Base-by-base conservation (phyloP, 2,888 invertebrate genomes). In the Pseudoips prasinana region DNA sequence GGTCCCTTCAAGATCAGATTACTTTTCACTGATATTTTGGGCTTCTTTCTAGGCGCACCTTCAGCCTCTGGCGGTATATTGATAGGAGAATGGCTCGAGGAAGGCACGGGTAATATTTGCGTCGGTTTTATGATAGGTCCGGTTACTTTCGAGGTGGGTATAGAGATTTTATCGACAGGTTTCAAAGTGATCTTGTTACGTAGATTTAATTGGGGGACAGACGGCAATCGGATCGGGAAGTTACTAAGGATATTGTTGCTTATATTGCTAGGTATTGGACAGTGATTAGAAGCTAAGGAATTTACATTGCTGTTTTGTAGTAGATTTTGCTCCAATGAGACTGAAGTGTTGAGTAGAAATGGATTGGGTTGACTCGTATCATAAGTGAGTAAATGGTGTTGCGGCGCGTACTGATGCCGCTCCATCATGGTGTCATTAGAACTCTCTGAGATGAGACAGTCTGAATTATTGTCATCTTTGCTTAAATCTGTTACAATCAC, bases 11-110 rank as follows among this genome's bases (percentile, higher is more conserved):
- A 55, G 44, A 89, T 86, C 22, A 89, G 56, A 49, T 89, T 89
- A 47, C 89, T 89, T 58, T 89, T 89, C 0, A 89, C 89, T 1
- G 89, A 89, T 71, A 89, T 89, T 52, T 89, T 89, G 0, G 89
- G 83, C 34, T 89, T 89, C 47, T 89, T 89, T 14, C 88, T 68
- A 0, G 87, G 86, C 22, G 55, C 65, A 1, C 81, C 78, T 18
- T 88, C 87, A 1, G 39, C 33, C 18, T 86, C 86, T 7, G 63
- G 56, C 0, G 61, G 52, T 18, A 73, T 69, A 33, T 74, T 76
- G 1, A 85, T 67, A 1, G 86, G 85, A 1, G 87, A 87, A 43
- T 81, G 83, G 33, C 85, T 79, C 0, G 72, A 78, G 0, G 82
- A 79, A 0, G 81, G 84, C 0, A 86, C 84, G 0, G 87, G 86